These are phyloP conservation scores for Hypotaenidia okinawae DNA, from an alignment of 2,797 vertebrate species.

Conservation along the genomic window DNA sequence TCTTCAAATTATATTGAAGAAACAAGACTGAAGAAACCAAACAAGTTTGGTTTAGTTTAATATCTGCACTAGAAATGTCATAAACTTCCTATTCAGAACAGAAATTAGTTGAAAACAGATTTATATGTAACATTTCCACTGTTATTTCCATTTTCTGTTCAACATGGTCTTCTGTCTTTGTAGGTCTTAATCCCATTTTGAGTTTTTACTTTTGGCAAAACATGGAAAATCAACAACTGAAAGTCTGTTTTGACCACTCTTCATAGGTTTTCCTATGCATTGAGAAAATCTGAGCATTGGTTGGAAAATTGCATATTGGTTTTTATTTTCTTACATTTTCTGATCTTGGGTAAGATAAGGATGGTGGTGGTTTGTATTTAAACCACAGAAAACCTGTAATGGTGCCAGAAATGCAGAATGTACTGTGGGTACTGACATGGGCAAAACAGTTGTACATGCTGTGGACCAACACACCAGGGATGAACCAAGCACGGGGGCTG, in stretches of 20 bases:
- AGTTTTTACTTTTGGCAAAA: background rate
- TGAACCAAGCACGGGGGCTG: background rate
- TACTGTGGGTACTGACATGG: rapidly evolving
- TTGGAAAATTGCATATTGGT: background rate
- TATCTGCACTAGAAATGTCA: background rate
- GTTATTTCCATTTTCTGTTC: background rate
- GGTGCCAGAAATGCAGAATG: background rate
- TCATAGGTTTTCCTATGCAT: background rate
- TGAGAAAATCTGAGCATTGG: background rate
- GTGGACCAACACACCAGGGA: no score
- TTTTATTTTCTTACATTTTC: background rate
- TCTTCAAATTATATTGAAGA: background rate
- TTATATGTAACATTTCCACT: background rate
- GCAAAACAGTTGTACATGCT: background rate
- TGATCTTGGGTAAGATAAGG: background rate
- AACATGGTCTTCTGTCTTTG: background rate
- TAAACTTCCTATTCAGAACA: background rate
- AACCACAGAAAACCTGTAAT: background rate
- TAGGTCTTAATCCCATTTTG: background rate
- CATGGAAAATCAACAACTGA: background rate
- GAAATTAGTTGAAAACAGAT: background rate
- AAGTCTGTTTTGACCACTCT: background rate
- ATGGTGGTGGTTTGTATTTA: background rate
- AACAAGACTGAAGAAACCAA: background rate
- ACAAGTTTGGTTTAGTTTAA: background rate